Evolutionary conservation across 1,140 invertebrate species (phyloP).

Genomic region (Zaprionus inermis): DNA sequence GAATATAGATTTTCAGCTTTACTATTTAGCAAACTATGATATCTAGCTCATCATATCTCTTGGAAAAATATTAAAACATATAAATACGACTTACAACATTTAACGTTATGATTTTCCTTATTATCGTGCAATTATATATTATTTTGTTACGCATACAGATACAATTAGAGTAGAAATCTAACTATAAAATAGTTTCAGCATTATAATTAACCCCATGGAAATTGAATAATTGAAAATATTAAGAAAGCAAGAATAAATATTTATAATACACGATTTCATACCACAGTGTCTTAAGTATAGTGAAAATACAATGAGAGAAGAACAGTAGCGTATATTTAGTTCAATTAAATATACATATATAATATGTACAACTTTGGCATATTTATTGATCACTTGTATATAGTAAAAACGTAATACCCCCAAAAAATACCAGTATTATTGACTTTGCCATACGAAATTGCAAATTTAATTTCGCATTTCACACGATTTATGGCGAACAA

Average conservation of each 20-base stretch:
- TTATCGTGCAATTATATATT: too few relatives aligned
- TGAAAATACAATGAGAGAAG: not conserved
- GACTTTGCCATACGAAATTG: not conserved
- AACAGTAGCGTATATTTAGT: not conserved
- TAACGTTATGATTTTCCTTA: not conserved
- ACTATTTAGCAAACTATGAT: too few relatives aligned
- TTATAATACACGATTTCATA: too few relatives aligned
- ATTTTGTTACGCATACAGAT: too few relatives aligned
- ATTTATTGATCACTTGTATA: not conserved
- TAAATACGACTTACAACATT: not conserved
- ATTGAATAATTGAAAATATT: too few relatives aligned
- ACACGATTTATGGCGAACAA: not conserved
- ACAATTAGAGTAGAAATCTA: too few relatives aligned
- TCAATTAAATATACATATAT: not conserved
- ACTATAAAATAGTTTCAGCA: too few relatives aligned
- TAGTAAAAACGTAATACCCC: not conserved
- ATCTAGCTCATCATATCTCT: too few relatives aligned
- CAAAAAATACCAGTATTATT: not conserved
- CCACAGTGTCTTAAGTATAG: too few relatives aligned
- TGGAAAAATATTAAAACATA: not conserved
- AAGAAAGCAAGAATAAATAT: too few relatives aligned
- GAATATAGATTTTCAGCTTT: too few relatives aligned
- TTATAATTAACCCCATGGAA: too few relatives aligned
- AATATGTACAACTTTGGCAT: not conserved
- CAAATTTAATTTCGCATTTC: not conserved